Conservation (phyloP, 2,888 invertebrate genomes). For the Eilema sororculum region DNA sequence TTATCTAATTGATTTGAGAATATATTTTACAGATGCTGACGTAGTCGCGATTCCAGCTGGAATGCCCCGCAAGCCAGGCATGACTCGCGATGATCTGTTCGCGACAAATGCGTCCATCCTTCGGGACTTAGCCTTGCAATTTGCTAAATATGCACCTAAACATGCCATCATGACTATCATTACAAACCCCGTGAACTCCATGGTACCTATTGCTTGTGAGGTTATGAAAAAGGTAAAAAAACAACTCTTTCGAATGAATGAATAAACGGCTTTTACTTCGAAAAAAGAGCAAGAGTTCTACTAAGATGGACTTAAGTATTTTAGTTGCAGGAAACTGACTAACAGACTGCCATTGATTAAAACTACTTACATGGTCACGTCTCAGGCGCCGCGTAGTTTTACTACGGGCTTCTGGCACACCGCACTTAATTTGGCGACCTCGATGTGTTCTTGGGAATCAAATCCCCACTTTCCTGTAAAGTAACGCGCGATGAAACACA, state of each 20-base stretch:
- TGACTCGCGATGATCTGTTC: constrained; percentile 99
- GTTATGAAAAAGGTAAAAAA: constrained; percentile 93
- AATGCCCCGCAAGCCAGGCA: constrained; percentile 99
- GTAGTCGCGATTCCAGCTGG: constrained; percentile 99
- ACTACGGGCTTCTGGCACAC: too few relatives aligned
- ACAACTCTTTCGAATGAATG: not conserved
- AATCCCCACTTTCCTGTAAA: too few relatives aligned
- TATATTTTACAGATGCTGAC: constrained; percentile 83
- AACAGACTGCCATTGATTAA: too few relatives aligned
- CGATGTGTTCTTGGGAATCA: too few relatives aligned
- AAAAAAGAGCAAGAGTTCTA: too few relatives aligned
- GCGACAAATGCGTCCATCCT: constrained; percentile 99
- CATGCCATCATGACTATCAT: constrained; percentile 98
- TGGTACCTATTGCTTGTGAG: constrained; percentile 98
- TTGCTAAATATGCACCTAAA: constrained; percentile 93
- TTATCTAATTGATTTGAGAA: not conserved
- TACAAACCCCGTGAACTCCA: constrained; percentile 99
- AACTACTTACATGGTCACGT: too few relatives aligned
- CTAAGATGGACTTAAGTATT: too few relatives aligned
- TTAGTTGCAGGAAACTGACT: too few relatives aligned
- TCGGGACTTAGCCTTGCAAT: constrained; percentile 92
- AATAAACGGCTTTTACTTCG: not conserved
- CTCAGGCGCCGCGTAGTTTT: too few relatives aligned
- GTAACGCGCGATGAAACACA: not conserved
- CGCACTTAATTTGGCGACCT: too few relatives aligned